These are phyloP conservation scores for Kryptopterus vitreolus DNA, from an alignment of 2,797 vertebrate genomes.

Conservation along the genomic window DNA sequence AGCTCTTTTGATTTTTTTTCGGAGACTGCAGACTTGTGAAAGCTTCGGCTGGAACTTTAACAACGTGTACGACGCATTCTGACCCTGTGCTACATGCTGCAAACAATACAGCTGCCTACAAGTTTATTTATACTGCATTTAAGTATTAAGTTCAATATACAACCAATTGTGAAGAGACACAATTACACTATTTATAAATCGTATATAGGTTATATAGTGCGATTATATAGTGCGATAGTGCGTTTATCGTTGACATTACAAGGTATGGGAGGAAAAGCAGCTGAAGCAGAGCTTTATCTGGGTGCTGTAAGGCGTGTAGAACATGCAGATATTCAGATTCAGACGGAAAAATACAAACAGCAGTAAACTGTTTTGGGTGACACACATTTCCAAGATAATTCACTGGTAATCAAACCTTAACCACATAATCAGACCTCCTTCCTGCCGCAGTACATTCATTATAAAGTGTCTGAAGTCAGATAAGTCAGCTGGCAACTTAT, in stretches of 20 bases:
- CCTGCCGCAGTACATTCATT: background rate
- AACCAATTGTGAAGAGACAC: background rate
- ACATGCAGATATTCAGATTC: background rate
- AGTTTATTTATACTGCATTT: background rate
- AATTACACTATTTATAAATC: background rate
- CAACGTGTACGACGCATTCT: background rate
- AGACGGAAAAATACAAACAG: background rate
- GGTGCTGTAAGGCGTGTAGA: background rate
- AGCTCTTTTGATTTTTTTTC: conserved; percentile 5
- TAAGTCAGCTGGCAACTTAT: background rate
- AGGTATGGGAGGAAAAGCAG: background rate
- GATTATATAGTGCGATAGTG: background rate
- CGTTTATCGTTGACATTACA: conserved; percentile 20
- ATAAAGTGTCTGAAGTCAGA: background rate
- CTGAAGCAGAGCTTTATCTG: background rate
- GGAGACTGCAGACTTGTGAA: conserved; percentile 12
- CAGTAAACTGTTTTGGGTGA: background rate
- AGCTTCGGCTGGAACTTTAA: background rate
- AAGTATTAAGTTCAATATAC: background rate
- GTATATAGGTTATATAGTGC: background rate
- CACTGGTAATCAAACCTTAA: background rate
- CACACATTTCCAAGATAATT: background rate
- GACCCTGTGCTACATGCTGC: background rate
- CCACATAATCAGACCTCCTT: background rate
- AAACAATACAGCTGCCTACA: conserved; percentile 1